These are phyloP conservation scores for Yponomeuta sedellus DNA, from an alignment of 2,888 invertebrate genomes.

Conservation along the genomic window DNA sequence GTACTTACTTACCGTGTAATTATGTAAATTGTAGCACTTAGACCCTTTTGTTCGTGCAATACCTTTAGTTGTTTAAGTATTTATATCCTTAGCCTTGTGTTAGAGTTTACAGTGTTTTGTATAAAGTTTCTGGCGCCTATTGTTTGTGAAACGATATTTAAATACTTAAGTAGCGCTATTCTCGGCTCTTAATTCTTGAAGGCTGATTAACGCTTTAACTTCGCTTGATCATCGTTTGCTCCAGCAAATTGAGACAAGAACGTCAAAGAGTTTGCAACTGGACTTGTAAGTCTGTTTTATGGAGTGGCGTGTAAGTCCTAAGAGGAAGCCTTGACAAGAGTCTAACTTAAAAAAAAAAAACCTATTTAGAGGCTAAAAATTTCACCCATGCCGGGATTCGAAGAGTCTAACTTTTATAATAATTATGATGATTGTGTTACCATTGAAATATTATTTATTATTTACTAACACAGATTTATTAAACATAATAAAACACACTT, in stretches of 20 bases:
- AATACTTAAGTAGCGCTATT: not conserved
- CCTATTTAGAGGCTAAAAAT: too few relatives aligned
- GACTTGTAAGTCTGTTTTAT: too few relatives aligned
- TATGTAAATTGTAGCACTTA: conserved; percentile 67
- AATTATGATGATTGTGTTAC: too few relatives aligned
- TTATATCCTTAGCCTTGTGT: conserved; percentile 65
- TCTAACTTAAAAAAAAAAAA: too few relatives aligned
- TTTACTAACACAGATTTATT: not conserved
- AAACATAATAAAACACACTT: not conserved
- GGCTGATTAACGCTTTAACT: not conserved
- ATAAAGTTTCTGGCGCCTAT: conserved; percentile 43
- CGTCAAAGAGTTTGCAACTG: too few relatives aligned
- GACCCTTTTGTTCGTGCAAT: conserved; percentile 66
- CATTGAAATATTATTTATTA: too few relatives aligned
- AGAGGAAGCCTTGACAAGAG: too few relatives aligned
- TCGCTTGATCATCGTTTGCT: too few relatives aligned
- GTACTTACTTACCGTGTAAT: conserved; percentile 44
- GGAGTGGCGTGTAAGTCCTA: too few relatives aligned
- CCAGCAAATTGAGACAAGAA: too few relatives aligned
- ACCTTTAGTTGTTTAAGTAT: conserved; percentile 67
- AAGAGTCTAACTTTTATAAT: too few relatives aligned
- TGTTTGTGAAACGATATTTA: conserved; percentile 4
- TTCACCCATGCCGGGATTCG: too few relatives aligned
- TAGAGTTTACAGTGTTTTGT: conserved; percentile 40
- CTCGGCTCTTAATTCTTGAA: not conserved